Base-by-base conservation (phyloP, 64 coral and sea anemone genomes). In the Stichodactyla helianthus region DNA sequence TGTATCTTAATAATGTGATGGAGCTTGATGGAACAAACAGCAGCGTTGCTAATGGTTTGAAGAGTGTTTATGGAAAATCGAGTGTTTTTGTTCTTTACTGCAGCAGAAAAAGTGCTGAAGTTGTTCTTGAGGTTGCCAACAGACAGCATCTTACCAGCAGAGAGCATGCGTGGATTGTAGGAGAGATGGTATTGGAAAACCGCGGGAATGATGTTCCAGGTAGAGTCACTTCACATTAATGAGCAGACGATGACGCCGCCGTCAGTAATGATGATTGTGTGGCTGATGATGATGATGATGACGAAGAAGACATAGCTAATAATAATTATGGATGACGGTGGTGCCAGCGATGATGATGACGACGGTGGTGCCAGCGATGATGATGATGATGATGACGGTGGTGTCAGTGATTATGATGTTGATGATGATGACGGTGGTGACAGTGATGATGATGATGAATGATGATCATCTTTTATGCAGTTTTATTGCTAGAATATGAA, bases 161-260 rank as follows among this genome's bases (percentile, higher is more conserved):
- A 58, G 25, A 59, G 83, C 83, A 84, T 84, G 83, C 83, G 59
- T 84, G 83, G 83, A 84, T 84, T 62, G 59, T 60, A 7, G 83
- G 83, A 84, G 83, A 60, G 55, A 84, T 59, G 52, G 51, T 59
- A 0, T 59, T 84, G 44, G 83, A 84, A 57, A 63, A 63, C n/a
- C 83, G 59, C 22, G 52, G 51, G 50, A 51, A 44, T 1, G 18
- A n/a, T 18, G 53, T 84, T 27, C 83, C 83, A 84, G 83, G 83
- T 84, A 61, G 4, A 11, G 28, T 8, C 11, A 51, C 4, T 20
- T 74, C 1, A 26, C 23, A 2, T 26, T 31, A 7, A n/a, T 65
- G 62, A n/a, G n/a, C n/a, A n/a, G n/a, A n/a, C 10, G 19, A 65
- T 65, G 13, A 15, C 6, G 15, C 2, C 0, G 59, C 0, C 17